These are phyloP conservation scores for Polietes domitor DNA, from an alignment of 2,888 invertebrate species.

Conservation along the genomic window DNA sequence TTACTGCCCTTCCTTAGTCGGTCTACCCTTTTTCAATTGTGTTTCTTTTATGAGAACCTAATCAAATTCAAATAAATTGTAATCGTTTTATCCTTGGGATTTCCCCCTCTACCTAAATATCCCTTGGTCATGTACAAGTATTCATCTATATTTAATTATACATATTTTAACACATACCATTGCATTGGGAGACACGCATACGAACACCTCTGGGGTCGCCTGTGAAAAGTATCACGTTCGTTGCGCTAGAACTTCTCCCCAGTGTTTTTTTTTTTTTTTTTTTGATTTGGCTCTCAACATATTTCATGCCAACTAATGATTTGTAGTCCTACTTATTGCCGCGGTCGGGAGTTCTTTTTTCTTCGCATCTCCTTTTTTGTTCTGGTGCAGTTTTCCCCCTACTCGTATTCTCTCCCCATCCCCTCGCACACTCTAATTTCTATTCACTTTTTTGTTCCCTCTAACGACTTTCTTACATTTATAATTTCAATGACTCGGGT, in stretches of 20 bases:
- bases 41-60: constrained; percentile 1
- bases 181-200: background rate
- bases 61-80: constrained; percentile 35
- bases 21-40: background rate
- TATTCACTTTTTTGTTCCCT: background rate
- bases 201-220: background rate
- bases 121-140: background rate
- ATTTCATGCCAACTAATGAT: constrained; percentile 78
- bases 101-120: background rate
- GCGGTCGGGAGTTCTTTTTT: constrained; percentile 59
- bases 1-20: no score
- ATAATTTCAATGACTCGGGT: background rate
- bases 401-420: constrained; percentile 8
- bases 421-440: no score
- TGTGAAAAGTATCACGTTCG: constrained; percentile 49
- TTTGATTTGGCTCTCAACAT: constrained; percentile 74
- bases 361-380: background rate
- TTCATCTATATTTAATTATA: constrained; percentile 46
- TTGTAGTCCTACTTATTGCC: constrained; percentile 70
- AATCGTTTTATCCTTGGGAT: background rate
- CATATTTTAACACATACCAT: constrained; percentile 31
- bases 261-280: no score
- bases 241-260: background rate
- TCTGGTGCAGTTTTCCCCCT: constrained; percentile 1
- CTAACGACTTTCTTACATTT: background rate